phyloP scores from a whole-genome alignment of 64 coral and sea anemone species.

The Platygyra sinensis region DNA sequence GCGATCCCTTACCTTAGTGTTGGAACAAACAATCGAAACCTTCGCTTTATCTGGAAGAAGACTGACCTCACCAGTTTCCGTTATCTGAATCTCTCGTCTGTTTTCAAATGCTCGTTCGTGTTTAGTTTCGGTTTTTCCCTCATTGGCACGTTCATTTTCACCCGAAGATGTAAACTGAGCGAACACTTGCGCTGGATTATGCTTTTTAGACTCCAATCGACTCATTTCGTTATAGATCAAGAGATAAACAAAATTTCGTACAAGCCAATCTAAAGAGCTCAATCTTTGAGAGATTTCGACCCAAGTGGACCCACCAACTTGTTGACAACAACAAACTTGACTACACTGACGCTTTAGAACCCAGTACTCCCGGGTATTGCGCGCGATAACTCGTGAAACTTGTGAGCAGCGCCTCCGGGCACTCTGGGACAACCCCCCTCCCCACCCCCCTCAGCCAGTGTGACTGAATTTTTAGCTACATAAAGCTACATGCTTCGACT shows the following conservation, averaged over 20 bases:
- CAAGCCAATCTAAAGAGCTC: no score
- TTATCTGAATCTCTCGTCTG: constrained; percentile 89
- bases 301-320: no score
- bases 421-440: no score
- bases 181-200: constrained; percentile 91
- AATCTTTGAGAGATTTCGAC: no score
- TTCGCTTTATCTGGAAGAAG: constrained; percentile 87
- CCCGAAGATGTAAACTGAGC: constrained; percentile 82
- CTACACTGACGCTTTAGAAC: no score
- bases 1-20: constrained; percentile 64
- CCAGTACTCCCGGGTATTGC: no score
- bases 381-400: no score
- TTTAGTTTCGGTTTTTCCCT: not conserved
- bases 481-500: no score
- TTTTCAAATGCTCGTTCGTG: not conserved
- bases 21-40: constrained; percentile 82
- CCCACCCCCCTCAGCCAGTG: no score
- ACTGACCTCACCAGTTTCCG: constrained; percentile 85
- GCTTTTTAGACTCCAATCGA: constrained; percentile 58
- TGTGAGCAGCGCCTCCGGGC: no score
- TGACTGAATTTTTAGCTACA: no score
- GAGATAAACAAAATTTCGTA: not conserved
- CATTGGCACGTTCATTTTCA: constrained; percentile 46
- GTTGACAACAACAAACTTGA: no score
- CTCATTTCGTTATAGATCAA: constrained; percentile 46